Base-by-base conservation (phyloP, 2,888 invertebrate species). In the Pseudoips prasinana region DNA sequence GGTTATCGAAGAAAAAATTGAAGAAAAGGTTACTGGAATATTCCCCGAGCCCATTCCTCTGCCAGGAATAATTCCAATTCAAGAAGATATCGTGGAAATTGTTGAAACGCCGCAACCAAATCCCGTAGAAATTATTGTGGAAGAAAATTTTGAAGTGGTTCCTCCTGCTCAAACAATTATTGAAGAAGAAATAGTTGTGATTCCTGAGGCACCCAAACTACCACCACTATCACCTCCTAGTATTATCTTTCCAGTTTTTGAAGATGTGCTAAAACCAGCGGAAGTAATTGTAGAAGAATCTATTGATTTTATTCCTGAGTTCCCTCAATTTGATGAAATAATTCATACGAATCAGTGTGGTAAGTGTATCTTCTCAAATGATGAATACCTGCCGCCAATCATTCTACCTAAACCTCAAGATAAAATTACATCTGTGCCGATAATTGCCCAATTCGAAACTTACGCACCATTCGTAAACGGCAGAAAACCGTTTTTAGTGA, bases 191-290 rank as follows among this genome's bases (percentile, higher is more conserved):
- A 20, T 20, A n/a, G 7, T 7, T 20, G 7, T 7, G 0, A 30
- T 48, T 5, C 33, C 37, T 8, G 20, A 32, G 11, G 33, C 26
- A 1, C 35, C 40, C 0, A 4, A 19, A 3, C 22, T 48, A 9
- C 24, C 31, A 3, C 28, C 26, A 8, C n/a, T 22, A 8, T 1
- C 22, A 28, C 1, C 25, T 7, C 1, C 26, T 7, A 2, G 29
- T 1, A 5, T 4, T 1, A n/a, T 23, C 0, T 11, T 20, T 10
- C 8, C 9, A 0, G 7, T 25, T 18, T 1, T 31, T 17, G 19
- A 19, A 19, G 17, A 36, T 20, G 6, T 32, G 1, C 25, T 23
- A n/a, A 7, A 7, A 22, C 23, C 20, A 19, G 31, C 24, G 10
- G 25, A 43, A 11, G 6, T 38, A 1, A n/a, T 32, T 0, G 18